Conservation (phyloP, 2,113 vertebrate species). For the Percopsis transmontana region DNA sequence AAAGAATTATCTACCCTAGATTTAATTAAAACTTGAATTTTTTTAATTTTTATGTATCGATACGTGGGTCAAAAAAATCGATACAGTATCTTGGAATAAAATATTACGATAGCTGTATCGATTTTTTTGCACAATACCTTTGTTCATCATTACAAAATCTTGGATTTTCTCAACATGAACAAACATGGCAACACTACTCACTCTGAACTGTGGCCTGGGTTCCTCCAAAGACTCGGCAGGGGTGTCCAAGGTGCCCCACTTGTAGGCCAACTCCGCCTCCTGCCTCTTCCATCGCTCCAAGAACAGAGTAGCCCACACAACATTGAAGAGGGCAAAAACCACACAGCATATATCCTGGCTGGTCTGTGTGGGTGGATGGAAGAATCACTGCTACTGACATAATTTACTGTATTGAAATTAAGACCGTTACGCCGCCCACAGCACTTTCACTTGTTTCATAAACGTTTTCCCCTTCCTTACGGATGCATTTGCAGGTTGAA, state of each 20-base stretch:
- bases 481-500: no score
- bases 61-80: no score
- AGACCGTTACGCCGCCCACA: background rate
- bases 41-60: no score
- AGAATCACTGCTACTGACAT: conserved; percentile 8
- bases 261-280: conserved; percentile 92
- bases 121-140: no score
- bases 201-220: conserved; percentile 93
- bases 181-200: conserved; percentile 62
- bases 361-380: conserved; percentile 76
- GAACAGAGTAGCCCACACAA: conserved; percentile 94
- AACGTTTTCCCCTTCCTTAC: no score
- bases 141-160: background rate
- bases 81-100: no score
- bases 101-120: no score
- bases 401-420: conserved; percentile 2
- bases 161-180: background rate
- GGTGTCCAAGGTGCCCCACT: conserved; percentile 93
- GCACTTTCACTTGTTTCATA: background rate
- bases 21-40: no score
- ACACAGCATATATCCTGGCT: conserved; percentile 96
- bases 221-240: conserved; percentile 92
- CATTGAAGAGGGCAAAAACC: conserved; percentile 95
- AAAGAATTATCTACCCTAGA: no score
- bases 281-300: conserved; percentile 96